A percentile compares a stretch with the other conserved stretches of the same genome.
Conservation (phyloP, 2,113 vertebrate genomes). For the Microcebus griseorufus region DNA sequence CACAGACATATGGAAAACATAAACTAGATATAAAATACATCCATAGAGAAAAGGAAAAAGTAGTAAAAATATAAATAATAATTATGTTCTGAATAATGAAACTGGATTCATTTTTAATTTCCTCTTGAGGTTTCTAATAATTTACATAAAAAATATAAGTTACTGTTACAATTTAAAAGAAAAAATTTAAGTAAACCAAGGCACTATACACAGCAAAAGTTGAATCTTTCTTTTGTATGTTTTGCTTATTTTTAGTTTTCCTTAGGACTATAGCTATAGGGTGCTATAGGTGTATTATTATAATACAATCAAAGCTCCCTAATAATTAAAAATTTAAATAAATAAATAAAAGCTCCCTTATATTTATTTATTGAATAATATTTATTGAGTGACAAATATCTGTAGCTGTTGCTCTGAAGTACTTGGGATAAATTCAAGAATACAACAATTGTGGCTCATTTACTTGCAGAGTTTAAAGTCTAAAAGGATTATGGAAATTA, state of each 20-base stretch:
- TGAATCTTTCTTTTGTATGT: background rate
- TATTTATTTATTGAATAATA: background rate
- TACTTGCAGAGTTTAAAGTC: background rate
- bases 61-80: background rate
- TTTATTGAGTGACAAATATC: background rate
- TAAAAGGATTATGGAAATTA: slow-evolving; percentile 15
- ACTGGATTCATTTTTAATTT: background rate
- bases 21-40: background rate
- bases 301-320: background rate
- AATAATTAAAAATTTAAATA: too few relatives aligned
- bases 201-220: background rate
- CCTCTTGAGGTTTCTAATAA: background rate
- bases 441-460: background rate
- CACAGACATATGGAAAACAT: background rate
- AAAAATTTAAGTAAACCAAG: background rate
- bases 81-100: background rate
- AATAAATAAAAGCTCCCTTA: background rate
- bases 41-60: background rate
- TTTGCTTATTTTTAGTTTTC: background rate
- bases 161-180: background rate
- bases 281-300: background rate
- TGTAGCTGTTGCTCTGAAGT: background rate
- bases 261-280: background rate
- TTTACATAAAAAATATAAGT: background rate
- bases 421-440: background rate